phyloP scores from a whole-genome alignment of 2,888 invertebrate genomes.

The Cantharis rufa region DNA sequence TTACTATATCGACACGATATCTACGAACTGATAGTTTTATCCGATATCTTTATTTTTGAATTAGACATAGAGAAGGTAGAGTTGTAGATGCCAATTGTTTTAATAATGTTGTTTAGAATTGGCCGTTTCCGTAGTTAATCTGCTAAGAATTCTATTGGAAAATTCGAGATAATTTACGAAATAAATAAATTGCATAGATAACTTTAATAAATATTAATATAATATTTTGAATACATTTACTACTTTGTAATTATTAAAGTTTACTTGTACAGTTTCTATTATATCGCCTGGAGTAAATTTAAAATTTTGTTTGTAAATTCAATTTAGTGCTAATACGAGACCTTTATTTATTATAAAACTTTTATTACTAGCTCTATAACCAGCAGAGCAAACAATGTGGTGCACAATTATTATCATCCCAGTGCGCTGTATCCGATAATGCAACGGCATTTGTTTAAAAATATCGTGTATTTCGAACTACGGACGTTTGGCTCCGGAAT shows the following conservation, averaged over 20 bases:
- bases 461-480: not conserved
- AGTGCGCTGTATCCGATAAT: not conserved
- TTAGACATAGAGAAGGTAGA: not conserved
- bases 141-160: not conserved
- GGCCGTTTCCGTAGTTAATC: not conserved
- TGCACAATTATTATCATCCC: not conserved
- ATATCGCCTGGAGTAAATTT: not conserved
- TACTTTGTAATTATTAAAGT: not conserved
- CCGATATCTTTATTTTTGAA: not conserved
- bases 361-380: not conserved
- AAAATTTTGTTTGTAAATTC: not conserved
- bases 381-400: not conserved
- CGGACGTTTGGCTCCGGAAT: not conserved
- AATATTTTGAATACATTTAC: not conserved
- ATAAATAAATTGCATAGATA: too few relatives aligned
- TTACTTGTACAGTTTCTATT: not conserved
- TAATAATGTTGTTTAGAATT: not conserved
- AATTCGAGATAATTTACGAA: too few relatives aligned
- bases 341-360: not conserved
- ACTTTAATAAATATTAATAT: not conserved
- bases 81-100: not conserved
- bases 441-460: not conserved
- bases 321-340: not conserved
- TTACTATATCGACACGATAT: not conserved
- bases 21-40: not conserved